A percentile compares a stretch with the other conserved stretches of the same genome.
Conservation (phyloP, 2,113 vertebrate genomes). For the Syngnathoides biaculeatus region DNA sequence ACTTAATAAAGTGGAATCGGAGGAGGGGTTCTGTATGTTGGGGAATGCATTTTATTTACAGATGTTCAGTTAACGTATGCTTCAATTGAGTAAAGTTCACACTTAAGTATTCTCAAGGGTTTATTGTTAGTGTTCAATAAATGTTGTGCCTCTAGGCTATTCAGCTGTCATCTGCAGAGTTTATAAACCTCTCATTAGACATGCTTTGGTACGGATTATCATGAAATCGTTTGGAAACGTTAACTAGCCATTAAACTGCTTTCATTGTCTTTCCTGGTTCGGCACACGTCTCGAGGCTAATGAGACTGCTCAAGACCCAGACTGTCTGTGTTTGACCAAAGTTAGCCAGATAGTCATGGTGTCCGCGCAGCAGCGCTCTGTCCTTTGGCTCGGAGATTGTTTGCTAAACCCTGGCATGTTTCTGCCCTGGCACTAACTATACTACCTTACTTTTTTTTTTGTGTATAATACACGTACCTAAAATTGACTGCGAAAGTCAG, state of each 20-base stretch:
- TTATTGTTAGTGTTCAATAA: constrained; percentile 10
- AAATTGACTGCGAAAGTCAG: too few species aligned
- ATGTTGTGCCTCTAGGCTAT: neutral
- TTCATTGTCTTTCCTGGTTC: neutral
- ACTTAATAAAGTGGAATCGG: neutral
- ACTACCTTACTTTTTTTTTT: constrained; percentile 2
- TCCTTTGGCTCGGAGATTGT: constrained; percentile 33
- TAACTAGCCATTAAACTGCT: neutral
- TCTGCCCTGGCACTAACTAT: constrained; percentile 16
- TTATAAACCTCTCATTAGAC: neutral
- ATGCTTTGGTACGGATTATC: neutral
- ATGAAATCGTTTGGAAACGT: neutral
- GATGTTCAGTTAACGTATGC: neutral
- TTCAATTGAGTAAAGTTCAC: neutral
- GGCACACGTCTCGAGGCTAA: neutral
- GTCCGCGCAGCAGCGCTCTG: neutral
- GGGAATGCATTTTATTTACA: constrained; percentile 27
- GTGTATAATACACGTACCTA: too few species aligned
- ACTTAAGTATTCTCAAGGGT: neutral
- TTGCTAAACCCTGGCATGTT: constrained; percentile 45
- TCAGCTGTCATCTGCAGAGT: neutral
- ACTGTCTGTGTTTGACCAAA: neutral
- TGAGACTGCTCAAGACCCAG: neutral
- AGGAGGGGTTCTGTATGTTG: neutral
- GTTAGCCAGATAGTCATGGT: neutral